These are phyloP conservation scores for Amiota communis DNA, from an alignment of 2,888 invertebrate species.

Conservation along the genomic window DNA sequence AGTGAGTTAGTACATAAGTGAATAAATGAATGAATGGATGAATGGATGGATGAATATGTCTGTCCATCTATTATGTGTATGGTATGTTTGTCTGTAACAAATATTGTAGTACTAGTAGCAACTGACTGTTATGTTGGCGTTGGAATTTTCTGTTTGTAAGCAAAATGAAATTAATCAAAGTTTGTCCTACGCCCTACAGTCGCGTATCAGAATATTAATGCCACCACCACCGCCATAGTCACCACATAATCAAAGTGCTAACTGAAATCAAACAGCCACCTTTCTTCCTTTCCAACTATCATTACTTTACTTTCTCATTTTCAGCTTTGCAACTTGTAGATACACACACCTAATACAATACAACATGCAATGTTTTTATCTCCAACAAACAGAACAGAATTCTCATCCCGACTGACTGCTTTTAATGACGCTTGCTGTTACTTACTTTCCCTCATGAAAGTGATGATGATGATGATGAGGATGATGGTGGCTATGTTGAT, in stretches of 20 bases:
- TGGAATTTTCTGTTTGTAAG: neutral
- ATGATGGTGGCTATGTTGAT: conserved; percentile 15
- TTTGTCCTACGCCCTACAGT: neutral
- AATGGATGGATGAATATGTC: too few relatives aligned
- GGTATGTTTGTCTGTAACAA: too few relatives aligned
- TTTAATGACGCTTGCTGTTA: conserved; percentile 57
- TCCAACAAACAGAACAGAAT: conserved; percentile 22
- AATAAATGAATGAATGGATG: too few relatives aligned
- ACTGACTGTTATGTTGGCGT: neutral
- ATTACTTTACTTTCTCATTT: too few relatives aligned
- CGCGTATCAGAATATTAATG: conserved; percentile 11
- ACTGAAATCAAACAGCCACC: too few relatives aligned
- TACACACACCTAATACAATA: neutral
- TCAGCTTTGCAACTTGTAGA: neutral
- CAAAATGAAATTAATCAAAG: conserved; percentile 7
- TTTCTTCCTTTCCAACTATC: too few relatives aligned
- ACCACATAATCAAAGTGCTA: too few relatives aligned
- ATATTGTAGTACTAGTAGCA: too few relatives aligned
- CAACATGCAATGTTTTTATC: conserved; percentile 32
- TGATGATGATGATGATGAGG: conserved; percentile 34
- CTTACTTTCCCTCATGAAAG: conserved; percentile 47
- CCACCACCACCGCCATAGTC: neutral
- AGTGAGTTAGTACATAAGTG: too few relatives aligned
- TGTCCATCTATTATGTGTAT: too few relatives aligned
- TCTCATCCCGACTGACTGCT: conserved; percentile 23